Evolutionary conservation across 2,113 vertebrate species (phyloP), one percentile per base, ranked within the genome.

Genomic region (Theropithecus gelada): DNA sequence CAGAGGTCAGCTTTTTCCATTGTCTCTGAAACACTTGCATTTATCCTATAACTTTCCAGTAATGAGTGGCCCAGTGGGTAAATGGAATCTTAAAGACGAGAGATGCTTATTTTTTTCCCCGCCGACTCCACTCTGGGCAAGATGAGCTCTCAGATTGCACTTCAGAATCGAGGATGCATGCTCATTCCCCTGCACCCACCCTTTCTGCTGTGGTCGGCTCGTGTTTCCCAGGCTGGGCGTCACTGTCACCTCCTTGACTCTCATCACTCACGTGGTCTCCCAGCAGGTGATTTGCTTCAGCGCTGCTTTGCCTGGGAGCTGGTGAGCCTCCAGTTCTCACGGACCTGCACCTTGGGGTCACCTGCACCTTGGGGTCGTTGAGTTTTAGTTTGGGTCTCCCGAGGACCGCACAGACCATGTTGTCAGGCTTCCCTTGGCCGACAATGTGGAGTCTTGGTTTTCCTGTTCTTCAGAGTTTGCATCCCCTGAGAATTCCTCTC

Each of bases 321-420:
- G 48, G 80, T 1, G 5, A 9, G 4, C 38, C 43, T 11, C 35
- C 14, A 0, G 2, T 8, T 5, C 43, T 16, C 8, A n/a, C 0
- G 2, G 6, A 0, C 30, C 32, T 48, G 5, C 11, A 11, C 48
- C 50, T 59, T 5, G 1, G 0, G 5, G 3, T 59, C 9, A 0
- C 30, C 32, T 48, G 5, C 8, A 8, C 40, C 50, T 52, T 5
- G 2, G 0, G 6, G 4, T 50, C 2, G 0, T 2, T 4, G 3
- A 20, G 35, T 14, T 25, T 48, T 8, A 30, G 22, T 12, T 40
- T 20, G 1, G 18, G 32, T 20, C 10, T 50, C 4, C 7, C 0
- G 6, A 32, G n/a, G 27, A n/a, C 3, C 1, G 0, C 12, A 1
- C 9, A 23, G 3, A 50, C 61, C 16, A 0, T 40, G 78, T 3